Evolutionary conservation across 1,140 invertebrate species (phyloP).

Genomic region (Papilio xuthus): DNA sequence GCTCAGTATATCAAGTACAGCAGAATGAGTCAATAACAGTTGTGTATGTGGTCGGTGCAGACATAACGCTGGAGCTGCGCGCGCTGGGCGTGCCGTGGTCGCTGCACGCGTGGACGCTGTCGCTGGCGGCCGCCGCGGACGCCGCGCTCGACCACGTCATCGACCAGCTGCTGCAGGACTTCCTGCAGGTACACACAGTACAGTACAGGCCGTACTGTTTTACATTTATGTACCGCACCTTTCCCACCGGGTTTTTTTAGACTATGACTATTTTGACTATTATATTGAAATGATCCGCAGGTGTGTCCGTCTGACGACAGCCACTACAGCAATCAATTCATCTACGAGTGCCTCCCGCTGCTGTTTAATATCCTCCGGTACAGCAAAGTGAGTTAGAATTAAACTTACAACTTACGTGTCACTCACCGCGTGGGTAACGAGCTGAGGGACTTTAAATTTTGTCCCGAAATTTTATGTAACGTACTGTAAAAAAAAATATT

Average conservation of each 20-base stretch:
- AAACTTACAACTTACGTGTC: too few species aligned
- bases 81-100: constrained; percentile 94
- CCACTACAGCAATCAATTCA: constrained; percentile 91
- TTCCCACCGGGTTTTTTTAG: too few species aligned
- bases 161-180: constrained; percentile 94
- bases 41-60: constrained; percentile 68
- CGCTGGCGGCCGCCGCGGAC: constrained; percentile 92
- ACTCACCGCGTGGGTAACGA: too few species aligned
- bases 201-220: too few species aligned
- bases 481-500: too few species aligned
- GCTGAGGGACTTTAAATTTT: too few species aligned
- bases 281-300: constrained; percentile 48
- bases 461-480: too few species aligned
- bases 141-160: constrained; percentile 92
- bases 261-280: too few species aligned
- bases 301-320: constrained; percentile 85
- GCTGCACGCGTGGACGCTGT: constrained; percentile 94
- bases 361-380: constrained; percentile 95
- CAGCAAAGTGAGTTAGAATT: constrained; percentile 87
- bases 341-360: constrained; percentile 93
- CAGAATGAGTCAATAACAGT: not conserved
- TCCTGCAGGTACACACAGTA: constrained; percentile 87
- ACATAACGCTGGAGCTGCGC: constrained; percentile 92
- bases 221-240: too few species aligned
- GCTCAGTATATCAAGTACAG: not conserved